Evolutionary conservation across 1,140 invertebrate genomes (phyloP).

Genomic region (Goniozus legneri): DNA sequence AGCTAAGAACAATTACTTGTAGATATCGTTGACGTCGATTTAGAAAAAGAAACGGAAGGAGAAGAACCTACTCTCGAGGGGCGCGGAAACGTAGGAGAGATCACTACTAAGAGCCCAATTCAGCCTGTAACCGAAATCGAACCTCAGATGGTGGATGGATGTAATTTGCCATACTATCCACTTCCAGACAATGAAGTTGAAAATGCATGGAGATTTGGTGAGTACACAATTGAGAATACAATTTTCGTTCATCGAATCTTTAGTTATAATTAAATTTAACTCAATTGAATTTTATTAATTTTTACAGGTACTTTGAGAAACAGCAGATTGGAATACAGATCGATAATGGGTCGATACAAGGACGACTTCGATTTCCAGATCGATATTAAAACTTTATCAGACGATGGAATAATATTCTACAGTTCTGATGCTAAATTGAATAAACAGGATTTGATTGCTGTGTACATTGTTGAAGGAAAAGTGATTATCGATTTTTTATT

Average conservation of each 20-base stretch:
- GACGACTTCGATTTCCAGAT: constrained; percentile 74
- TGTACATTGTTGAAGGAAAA: constrained; percentile 77
- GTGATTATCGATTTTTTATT: too few species aligned
- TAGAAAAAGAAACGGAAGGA: constrained; percentile 18
- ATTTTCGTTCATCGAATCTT: background rate
- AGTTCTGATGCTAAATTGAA: constrained; percentile 63
- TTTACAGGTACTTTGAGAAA: constrained; percentile 62
- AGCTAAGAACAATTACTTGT: background rate
- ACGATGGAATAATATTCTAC: constrained; percentile 85
- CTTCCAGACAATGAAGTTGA: constrained; percentile 37
- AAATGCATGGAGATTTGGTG: constrained; percentile 55
- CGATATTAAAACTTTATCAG: constrained; percentile 74
- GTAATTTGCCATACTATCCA: constrained; percentile 43
- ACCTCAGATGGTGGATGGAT: constrained; percentile 35
- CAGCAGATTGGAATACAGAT: constrained; percentile 71
- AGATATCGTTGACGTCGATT: constrained; percentile 34
- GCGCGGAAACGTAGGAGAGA: constrained; percentile 12
- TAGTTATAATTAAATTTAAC: too few species aligned
- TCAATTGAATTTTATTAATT: too few species aligned
- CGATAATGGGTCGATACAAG: constrained; percentile 60
- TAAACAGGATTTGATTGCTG: constrained; percentile 73
- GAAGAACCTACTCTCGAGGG: constrained; percentile 25
- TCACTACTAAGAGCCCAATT: constrained; percentile 13
- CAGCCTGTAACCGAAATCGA: constrained; percentile 16
- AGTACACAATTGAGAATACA: constrained; percentile 11